A percentile compares a stretch with the other conserved stretches of the same genome.
Evolutionary conservation across 2,888 invertebrate species (phyloP).

Genomic region (Nemotelus nigrinus): DNA sequence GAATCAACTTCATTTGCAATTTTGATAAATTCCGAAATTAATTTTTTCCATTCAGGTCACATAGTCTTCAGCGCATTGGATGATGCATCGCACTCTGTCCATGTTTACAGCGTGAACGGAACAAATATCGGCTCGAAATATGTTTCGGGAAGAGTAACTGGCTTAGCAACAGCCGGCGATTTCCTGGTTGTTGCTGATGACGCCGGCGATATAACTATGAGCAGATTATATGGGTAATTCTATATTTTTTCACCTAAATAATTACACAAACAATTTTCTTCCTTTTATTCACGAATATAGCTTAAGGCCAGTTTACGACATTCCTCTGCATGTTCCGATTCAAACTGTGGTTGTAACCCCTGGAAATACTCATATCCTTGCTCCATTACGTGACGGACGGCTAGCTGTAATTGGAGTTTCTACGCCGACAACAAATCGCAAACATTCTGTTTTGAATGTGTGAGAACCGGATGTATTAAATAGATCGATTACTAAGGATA

Average conservation of each 20-base stretch:
- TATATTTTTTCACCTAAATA: background rate
- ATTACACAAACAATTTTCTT: slow-evolving; percentile 2
- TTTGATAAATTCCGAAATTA: too few relatives aligned
- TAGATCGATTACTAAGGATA: background rate
- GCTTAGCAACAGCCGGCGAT: slow-evolving; percentile 65
- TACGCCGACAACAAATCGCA: slow-evolving; percentile 59
- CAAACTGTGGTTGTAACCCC: slow-evolving; percentile 67
- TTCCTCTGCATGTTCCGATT: slow-evolving; percentile 67
- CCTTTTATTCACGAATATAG: slow-evolving; percentile 54
- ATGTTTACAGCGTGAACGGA: slow-evolving; percentile 68
- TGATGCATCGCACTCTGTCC: slow-evolving; percentile 67
- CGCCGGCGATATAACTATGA: slow-evolving; percentile 68
- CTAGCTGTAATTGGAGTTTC: slow-evolving; percentile 66
- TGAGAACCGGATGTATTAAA: slow-evolving; percentile 51
- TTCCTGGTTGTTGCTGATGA: slow-evolving; percentile 67
- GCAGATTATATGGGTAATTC: slow-evolving; percentile 65
- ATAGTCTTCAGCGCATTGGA: slow-evolving; percentile 68
- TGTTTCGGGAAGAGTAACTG: slow-evolving; percentile 67
- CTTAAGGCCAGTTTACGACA: slow-evolving; percentile 66
- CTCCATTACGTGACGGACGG: slow-evolving; percentile 69
- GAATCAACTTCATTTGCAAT: too few relatives aligned
- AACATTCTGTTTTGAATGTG: slow-evolving; percentile 64
- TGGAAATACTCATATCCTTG: slow-evolving; percentile 69
- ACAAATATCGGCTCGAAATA: slow-evolving; percentile 66
- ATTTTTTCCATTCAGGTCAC: slow-evolving; percentile 63